phyloP scores from a whole-genome alignment of 2,888 invertebrate genomes.

The Rhagophthalmus giganteus region DNA sequence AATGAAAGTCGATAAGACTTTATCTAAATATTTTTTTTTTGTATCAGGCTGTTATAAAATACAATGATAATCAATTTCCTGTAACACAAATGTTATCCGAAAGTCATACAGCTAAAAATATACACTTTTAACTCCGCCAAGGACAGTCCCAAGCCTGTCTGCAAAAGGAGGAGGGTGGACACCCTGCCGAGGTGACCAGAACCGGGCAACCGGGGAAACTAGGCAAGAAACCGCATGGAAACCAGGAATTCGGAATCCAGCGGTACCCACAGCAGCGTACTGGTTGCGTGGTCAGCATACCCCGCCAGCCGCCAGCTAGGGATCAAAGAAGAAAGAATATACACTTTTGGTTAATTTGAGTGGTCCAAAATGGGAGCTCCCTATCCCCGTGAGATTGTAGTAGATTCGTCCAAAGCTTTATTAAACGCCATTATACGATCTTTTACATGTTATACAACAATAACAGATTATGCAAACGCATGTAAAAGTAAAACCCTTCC shows the following conservation, averaged over 20 bases:
- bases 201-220: too few species aligned
- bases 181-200: too few species aligned
- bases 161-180: too few species aligned
- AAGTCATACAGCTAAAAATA: slow-evolving; percentile 10
- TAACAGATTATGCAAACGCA: slow-evolving; percentile 2
- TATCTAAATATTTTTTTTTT: slow-evolving; percentile 3
- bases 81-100: slow-evolving; percentile 14
- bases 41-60: slow-evolving; percentile 4
- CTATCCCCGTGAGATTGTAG: background rate
- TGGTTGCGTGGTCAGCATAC: too few species aligned
- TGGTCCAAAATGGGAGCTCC: slow-evolving; percentile 12
- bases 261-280: too few species aligned
- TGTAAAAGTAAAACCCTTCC: background rate
- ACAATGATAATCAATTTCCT: too few species aligned
- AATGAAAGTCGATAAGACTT: background rate
- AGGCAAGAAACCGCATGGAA: too few species aligned
- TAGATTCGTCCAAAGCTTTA: background rate
- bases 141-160: too few species aligned
- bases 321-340: too few species aligned
- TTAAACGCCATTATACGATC: slow-evolving; percentile 2
- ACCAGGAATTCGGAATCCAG: too few species aligned
- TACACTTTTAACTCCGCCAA: slow-evolving; percentile 12
- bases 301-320: too few species aligned
- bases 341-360: too few species aligned
- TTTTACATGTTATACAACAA: background rate